These are phyloP conservation scores for Hesperia comma DNA, from an alignment of 2,888 invertebrate species.

Conservation along the genomic window DNA sequence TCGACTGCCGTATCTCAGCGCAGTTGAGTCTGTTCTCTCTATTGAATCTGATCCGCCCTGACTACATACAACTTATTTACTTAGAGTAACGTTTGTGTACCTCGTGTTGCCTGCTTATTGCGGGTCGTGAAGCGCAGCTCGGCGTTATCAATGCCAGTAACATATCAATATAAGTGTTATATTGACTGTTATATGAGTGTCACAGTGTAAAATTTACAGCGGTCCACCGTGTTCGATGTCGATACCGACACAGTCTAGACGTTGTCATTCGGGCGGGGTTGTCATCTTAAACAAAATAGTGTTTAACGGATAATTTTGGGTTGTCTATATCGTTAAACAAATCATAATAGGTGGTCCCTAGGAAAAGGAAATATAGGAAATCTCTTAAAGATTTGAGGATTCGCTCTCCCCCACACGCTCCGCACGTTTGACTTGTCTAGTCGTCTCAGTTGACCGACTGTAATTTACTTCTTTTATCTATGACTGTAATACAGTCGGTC, in stretches of 20 bases:
- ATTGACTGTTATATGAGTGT: slow-evolving; percentile 15
- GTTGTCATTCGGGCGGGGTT: not conserved
- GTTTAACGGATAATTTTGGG: too few relatives aligned
- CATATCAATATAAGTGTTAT: slow-evolving; percentile 51
- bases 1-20: slow-evolving; percentile 8
- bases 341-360: too few relatives aligned
- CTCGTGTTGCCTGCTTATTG: slow-evolving; percentile 25
- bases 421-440: not conserved
- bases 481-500: too few relatives aligned
- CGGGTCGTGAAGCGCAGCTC: slow-evolving; percentile 17
- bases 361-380: too few relatives aligned
- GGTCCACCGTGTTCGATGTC: not conserved
- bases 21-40: not conserved
- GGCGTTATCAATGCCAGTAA: slow-evolving; percentile 34
- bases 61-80: slow-evolving; percentile 21
- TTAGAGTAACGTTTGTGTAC: slow-evolving; percentile 2
- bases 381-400: too few relatives aligned
- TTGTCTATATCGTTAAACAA: too few relatives aligned
- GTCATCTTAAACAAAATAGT: not conserved
- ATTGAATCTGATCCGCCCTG: slow-evolving; percentile 16
- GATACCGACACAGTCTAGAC: too few relatives aligned
- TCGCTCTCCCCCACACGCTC: too few relatives aligned
- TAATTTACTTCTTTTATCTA: too few relatives aligned
- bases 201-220: slow-evolving; percentile 3
- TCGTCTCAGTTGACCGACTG: not conserved